phyloP scores from a whole-genome alignment of 2,888 invertebrate genomes.

The Scelioninae gen. 1 region DNA sequence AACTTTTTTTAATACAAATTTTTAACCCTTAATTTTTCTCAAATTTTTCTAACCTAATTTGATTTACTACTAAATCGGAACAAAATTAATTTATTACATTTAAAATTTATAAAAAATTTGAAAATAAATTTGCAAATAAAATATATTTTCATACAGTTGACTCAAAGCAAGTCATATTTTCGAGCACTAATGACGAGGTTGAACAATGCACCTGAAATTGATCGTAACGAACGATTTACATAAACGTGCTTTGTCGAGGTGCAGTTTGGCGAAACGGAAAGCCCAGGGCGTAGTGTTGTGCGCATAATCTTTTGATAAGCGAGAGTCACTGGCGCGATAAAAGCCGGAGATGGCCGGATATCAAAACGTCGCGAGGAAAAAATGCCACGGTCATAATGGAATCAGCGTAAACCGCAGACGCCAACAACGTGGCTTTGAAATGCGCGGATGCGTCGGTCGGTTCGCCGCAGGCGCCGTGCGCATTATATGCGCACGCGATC shows the following conservation, averaged over 20 bases:
- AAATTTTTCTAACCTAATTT: too few relatives aligned
- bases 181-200: too few relatives aligned
- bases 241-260: constrained; percentile 10
- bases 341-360: constrained; percentile 34
- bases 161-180: too few relatives aligned
- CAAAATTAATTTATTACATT: too few relatives aligned
- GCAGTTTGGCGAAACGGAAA: constrained; percentile 11
- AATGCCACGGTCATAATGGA: constrained; percentile 26
- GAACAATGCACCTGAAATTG: constrained; percentile 19
- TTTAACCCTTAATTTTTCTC: too few relatives aligned
- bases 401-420: constrained; percentile 18
- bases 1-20: too few relatives aligned
- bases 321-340: constrained; percentile 29
- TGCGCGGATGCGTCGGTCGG: constrained; percentile 1
- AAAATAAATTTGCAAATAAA: too few relatives aligned
- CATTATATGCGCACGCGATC: constrained; percentile 21
- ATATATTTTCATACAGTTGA: too few relatives aligned
- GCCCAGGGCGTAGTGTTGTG: constrained; percentile 8
- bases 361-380: constrained; percentile 32
- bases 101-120: too few relatives aligned
- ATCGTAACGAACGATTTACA: constrained; percentile 24
- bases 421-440: constrained; percentile 14
- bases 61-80: too few relatives aligned
- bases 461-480: constrained; percentile 34
- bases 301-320: constrained; percentile 29